phyloP scores from a whole-genome alignment of 2,797 vertebrate genomes.

The Syndactyla subalaris region DNA sequence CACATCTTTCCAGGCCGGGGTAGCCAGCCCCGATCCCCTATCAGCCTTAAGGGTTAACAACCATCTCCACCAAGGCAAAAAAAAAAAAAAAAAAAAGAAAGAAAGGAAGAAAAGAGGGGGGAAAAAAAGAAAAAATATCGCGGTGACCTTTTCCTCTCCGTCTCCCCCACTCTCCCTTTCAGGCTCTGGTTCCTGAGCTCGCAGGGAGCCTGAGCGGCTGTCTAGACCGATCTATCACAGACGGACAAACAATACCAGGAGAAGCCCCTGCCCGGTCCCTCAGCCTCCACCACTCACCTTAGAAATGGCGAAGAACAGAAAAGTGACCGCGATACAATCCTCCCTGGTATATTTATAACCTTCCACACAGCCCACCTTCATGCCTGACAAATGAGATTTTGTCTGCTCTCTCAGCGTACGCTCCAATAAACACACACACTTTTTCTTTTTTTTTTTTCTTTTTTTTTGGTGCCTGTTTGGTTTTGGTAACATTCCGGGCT shows the following conservation, averaged over 20 bases:
- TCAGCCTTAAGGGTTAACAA: slow-evolving; percentile 67
- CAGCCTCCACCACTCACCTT: slow-evolving; percentile 68
- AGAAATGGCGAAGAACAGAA: slow-evolving; percentile 60
- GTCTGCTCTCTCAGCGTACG: slow-evolving; percentile 48
- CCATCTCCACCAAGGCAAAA: not conserved
- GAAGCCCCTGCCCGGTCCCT: slow-evolving; percentile 63
- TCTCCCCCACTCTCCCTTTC: slow-evolving; percentile 63
- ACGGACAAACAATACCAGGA: slow-evolving; percentile 76
- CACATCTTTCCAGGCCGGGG: not conserved
- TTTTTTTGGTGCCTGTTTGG: not conserved
- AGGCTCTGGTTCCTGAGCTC: slow-evolving; percentile 70
- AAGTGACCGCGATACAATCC: slow-evolving; percentile 52
- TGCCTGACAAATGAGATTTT: slow-evolving; percentile 70
- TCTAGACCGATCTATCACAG: slow-evolving; percentile 82
- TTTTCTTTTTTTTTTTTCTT: not conserved
- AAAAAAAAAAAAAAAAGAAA: not conserved
- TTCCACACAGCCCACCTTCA: slow-evolving; percentile 63
- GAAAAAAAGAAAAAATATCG: slow-evolving; percentile 10
- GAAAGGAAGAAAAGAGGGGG: not conserved
- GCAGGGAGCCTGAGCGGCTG: slow-evolving; percentile 80
- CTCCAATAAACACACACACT: slow-evolving; percentile 51
- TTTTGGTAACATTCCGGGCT: slow-evolving; percentile 10
- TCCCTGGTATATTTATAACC: slow-evolving; percentile 40
- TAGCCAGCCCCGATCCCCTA: not conserved
- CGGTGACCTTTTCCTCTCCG: slow-evolving; percentile 65